Conservation (phyloP, 1,140 invertebrate species). For the Ceratosolen solmsi region DNA sequence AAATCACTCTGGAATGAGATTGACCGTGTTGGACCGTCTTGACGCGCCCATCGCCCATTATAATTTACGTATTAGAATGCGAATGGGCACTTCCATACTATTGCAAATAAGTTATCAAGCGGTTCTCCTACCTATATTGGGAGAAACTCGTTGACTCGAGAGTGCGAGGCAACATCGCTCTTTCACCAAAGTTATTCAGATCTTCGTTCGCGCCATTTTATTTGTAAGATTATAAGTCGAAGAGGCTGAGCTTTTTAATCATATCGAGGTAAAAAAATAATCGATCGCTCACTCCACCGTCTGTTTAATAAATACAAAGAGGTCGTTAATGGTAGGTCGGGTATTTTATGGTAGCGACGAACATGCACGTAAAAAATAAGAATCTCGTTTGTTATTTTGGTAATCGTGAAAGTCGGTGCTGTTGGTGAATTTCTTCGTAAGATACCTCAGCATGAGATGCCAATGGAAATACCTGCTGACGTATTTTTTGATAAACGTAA, state of each 20-base stretch:
- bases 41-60: not conserved
- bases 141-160: conserved; percentile 2
- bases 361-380: not conserved
- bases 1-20: too few relatives aligned
- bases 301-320: not conserved
- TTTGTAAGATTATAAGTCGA: not conserved
- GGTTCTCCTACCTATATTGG: not conserved
- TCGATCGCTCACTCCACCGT: not conserved
- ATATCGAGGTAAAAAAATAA: not conserved
- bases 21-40: not conserved
- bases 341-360: not conserved
- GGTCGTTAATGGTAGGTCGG: not conserved
- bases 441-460: not conserved
- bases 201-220: not conserved
- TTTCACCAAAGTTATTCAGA: not conserved
- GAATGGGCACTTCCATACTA: not conserved
- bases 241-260: not conserved
- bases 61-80: not conserved
- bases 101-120: too few relatives aligned
- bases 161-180: not conserved
- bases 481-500: conserved; percentile 3
- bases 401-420: not conserved
- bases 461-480: conserved; percentile 16
- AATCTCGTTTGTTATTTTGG: not conserved
- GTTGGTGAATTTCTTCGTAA: not conserved